Evolutionary conservation across 2,888 invertebrate genomes (phyloP).

Genomic region (Odontocolon sp.): DNA sequence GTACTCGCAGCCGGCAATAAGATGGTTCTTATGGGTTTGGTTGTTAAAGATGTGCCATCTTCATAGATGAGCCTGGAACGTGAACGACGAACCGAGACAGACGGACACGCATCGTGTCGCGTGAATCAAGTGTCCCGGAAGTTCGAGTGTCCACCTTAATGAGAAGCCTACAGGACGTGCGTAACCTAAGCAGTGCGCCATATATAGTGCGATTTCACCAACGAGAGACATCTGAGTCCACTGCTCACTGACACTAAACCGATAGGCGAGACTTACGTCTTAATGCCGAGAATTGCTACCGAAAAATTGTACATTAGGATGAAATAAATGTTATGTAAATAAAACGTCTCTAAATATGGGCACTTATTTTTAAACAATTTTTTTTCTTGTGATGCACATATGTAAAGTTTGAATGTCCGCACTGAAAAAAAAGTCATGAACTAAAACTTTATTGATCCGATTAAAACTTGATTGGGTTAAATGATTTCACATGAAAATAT

Average conservation of each 20-base stretch:
- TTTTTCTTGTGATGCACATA: no score
- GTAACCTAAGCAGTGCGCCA: conserved; percentile 43
- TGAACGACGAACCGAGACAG: conserved; percentile 60
- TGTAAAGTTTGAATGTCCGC: no score
- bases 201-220: conserved; percentile 36
- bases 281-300: no score
- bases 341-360: no score
- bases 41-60: conserved; percentile 55
- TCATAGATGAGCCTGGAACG: conserved; percentile 32
- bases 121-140: conserved; percentile 58
- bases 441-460: no score
- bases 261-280: no score
- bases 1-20: conserved; percentile 27
- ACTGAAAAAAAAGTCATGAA: no score
- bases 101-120: conserved; percentile 63
- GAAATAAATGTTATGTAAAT: no score
- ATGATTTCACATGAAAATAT: no score
- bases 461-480: no score
- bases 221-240: conserved; percentile 31
- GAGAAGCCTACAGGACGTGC: conserved; percentile 34
- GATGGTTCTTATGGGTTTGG: conserved; percentile 46
- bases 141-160: conserved; percentile 31
- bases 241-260: conserved; percentile 32
- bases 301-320: no score
- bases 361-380: no score